Evolutionary conservation across 2,113 vertebrate species (phyloP).

Genomic region (Nothocercus nigrocapillus): DNA sequence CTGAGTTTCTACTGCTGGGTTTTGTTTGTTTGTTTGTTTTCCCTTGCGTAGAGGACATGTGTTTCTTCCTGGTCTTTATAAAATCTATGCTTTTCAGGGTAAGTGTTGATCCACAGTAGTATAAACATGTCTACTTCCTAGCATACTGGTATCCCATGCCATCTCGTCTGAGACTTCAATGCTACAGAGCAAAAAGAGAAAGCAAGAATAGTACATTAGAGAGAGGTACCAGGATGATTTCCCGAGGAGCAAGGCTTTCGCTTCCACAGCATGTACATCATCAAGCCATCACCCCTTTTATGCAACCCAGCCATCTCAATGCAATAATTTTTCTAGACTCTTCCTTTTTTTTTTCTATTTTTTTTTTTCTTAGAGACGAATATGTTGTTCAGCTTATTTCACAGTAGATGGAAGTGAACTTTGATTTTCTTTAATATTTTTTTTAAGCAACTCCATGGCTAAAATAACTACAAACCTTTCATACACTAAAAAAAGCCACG

Average conservation of each 20-base stretch:
- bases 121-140: background rate
- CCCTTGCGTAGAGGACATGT: background rate
- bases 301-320: background rate
- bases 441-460: constrained; percentile 43
- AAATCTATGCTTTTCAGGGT: background rate
- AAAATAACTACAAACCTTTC: constrained; percentile 62
- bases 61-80: background rate
- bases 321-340: background rate
- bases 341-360: background rate
- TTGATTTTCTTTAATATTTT: constrained; percentile 57
- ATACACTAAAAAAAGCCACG: constrained; percentile 27
- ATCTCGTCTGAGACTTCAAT: background rate
- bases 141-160: background rate
- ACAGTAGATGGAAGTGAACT: constrained; percentile 15
- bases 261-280: background rate
- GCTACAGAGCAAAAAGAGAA: background rate
- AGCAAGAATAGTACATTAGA: background rate
- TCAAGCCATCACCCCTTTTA: background rate
- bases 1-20: background rate
- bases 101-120: background rate
- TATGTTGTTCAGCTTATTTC: constrained; percentile 2
- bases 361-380: constrained; percentile 13
- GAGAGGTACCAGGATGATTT: background rate
- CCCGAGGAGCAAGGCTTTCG: background rate
- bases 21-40: background rate